These are phyloP conservation scores for Acromyrmex charruanus DNA, from an alignment of 1,140 invertebrate species.

Conservation along the genomic window DNA sequence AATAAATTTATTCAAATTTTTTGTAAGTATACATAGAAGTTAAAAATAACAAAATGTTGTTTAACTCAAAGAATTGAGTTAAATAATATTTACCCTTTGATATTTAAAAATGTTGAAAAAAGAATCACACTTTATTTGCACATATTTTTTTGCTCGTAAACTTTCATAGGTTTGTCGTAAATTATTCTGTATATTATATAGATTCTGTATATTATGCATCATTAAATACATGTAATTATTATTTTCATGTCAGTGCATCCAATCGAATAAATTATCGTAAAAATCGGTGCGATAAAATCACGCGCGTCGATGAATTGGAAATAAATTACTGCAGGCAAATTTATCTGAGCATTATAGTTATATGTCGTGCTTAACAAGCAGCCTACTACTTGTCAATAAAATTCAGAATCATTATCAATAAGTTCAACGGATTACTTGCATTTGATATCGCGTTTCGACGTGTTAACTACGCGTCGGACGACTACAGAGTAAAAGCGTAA, in stretches of 20 bases:
- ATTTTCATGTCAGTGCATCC: not conserved
- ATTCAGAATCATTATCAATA: conserved; percentile 28
- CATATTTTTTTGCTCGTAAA: not conserved
- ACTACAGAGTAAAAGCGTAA: conserved; percentile 55
- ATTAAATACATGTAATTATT: not conserved
- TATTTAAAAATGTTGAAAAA: too few species aligned
- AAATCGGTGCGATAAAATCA: conserved; percentile 12
- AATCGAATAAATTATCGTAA: not conserved
- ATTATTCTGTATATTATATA: not conserved
- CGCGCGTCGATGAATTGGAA: not conserved
- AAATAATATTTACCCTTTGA: too few species aligned
- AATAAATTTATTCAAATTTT: too few species aligned
- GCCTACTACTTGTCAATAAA: conserved; percentile 32
- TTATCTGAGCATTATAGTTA: not conserved
- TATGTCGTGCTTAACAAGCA: conserved; percentile 4
- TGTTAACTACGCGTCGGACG: conserved; percentile 55
- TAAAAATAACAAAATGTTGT: too few species aligned
- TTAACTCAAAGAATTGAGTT: too few species aligned
- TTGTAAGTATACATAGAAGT: too few species aligned
- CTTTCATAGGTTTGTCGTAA: not conserved
- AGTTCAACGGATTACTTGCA: conserved; percentile 45
- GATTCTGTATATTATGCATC: not conserved
- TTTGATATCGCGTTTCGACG: conserved; percentile 31
- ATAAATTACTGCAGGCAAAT: conserved; percentile 34
- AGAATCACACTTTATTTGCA: not conserved